Evolutionary conservation across 2,113 vertebrate species (phyloP).

Genomic region (Macaca fascicularis): T2T-MFA8v1.1 NC_088388.1:108564501-108565000

Average conservation of each 20-base stretch:
- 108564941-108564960: not conserved
- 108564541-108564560: not conserved
- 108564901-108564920: not conserved
- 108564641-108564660: no score
- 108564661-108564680: not conserved
- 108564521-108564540: not conserved
- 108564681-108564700: not conserved
- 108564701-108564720: not conserved
- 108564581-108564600: not conserved
- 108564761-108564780: not conserved
- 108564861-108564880: not conserved
- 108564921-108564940: not conserved
- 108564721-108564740: not conserved
- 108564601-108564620: not conserved
- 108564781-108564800: not conserved
- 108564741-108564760: not conserved
- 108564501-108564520: not conserved
- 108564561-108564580: not conserved
- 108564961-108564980: not conserved
- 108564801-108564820: not conserved
- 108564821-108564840: not conserved
- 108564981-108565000: not conserved
- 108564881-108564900: not conserved
- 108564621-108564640: not conserved
- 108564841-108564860: not conserved